These are phyloP conservation scores for Salvator merianae DNA, from an alignment of 2,113 vertebrate species.

Conservation along the genomic window DNA sequence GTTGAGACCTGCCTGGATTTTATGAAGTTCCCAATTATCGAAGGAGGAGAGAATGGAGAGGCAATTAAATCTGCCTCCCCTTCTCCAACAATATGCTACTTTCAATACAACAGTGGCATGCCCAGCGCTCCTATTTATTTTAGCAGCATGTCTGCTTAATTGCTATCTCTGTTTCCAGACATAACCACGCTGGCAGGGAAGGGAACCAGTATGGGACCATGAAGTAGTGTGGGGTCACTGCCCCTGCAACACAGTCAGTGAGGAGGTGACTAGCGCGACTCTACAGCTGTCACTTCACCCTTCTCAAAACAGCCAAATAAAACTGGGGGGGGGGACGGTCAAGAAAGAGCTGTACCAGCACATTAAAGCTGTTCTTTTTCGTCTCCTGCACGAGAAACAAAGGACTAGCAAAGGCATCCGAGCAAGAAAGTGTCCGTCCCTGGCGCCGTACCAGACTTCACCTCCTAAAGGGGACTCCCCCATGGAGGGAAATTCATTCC, in stretches of 20 bases:
- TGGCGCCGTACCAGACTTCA: too few relatives aligned
- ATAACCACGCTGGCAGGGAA: not conserved
- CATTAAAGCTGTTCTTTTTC: not conserved
- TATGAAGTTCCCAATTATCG: not conserved
- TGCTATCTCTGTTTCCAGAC: not conserved
- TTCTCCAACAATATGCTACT: not conserved
- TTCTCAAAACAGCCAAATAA: not conserved
- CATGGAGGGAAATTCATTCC: too few relatives aligned
- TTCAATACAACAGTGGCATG: not conserved
- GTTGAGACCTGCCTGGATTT: not conserved
- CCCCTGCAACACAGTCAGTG: not conserved
- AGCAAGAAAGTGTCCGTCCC: not conserved
- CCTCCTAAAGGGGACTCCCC: too few relatives aligned
- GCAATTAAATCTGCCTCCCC: not conserved
- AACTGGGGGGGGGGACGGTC: not conserved
- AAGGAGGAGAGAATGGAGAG: not conserved
- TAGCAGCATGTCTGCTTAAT: not conserved
- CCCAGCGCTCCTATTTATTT: not conserved
- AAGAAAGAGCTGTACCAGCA: too few relatives aligned
- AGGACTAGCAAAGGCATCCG: not conserved
- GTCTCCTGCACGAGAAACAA: not conserved
- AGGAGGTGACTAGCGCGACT: not conserved
- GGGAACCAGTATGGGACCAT: not conserved
- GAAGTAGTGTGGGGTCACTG: not conserved
- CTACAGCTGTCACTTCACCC: not conserved